Percentiles rank a stretch among this genome's conserved stretches.
Evolutionary conservation across 2,888 invertebrate genomes (phyloP).

Genomic region (Melitaea athalia): DNA sequence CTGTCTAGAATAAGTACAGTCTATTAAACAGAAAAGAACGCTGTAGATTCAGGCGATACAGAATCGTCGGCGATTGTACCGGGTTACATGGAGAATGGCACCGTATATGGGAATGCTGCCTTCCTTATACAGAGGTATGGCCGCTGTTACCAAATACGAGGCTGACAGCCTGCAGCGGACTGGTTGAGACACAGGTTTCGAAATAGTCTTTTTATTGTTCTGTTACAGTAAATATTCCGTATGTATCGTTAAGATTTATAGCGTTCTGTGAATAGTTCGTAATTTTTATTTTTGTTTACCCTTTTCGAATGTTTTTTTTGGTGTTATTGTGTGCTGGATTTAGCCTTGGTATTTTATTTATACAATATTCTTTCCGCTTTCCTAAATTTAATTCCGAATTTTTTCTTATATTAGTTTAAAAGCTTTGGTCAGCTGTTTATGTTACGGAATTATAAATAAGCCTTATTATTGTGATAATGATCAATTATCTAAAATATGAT

Average conservation of each 20-base stretch:
- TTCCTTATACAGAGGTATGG: conserved; percentile 56
- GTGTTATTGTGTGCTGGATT: background rate
- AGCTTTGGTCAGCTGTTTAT: no score
- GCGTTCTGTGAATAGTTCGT: conserved; percentile 11
- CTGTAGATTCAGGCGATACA: conserved; percentile 52
- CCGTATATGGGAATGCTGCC: conserved; percentile 54
- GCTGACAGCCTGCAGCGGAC: conserved; percentile 45
- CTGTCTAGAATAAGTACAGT: conserved; percentile 24
- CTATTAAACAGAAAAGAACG: conserved; percentile 37
- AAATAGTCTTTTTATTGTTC: conserved; percentile 32
- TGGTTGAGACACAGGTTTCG: conserved; percentile 36
- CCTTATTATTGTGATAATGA: no score
- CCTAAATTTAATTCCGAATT: no score
- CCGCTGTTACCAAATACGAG: conserved; percentile 62
- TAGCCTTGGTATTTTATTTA: no score
- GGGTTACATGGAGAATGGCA: conserved; percentile 48
- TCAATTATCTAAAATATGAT: no score
- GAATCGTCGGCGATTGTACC: conserved; percentile 61
- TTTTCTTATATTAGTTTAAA: no score
- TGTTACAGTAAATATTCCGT: conserved; percentile 18
- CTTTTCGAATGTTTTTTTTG: background rate
- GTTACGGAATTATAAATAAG: no score
- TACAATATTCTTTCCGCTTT: no score
- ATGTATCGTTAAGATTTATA: conserved; percentile 14
- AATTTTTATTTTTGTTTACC: background rate